phyloP scores from a whole-genome alignment of 2,113 vertebrate species.

The Noctilio leporinus region DNA sequence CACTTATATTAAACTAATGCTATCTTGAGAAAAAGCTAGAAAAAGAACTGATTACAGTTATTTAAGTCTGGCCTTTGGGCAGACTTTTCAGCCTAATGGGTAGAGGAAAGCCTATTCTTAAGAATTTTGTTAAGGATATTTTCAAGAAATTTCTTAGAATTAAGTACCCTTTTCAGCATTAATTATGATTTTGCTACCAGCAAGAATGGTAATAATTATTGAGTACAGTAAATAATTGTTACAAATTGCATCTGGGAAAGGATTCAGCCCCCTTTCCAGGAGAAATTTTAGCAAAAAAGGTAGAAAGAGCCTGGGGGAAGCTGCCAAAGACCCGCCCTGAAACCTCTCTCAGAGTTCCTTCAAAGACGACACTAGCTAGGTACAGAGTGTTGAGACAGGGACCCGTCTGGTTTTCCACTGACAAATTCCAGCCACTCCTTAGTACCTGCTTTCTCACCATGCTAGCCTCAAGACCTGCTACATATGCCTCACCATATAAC shows the following conservation, averaged over 20 bases:
- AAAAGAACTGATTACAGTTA: constrained; percentile 13
- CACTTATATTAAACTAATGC: background rate
- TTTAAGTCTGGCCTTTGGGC: background rate
- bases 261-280: background rate
- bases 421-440: background rate
- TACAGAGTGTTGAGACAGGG: background rate
- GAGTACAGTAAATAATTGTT: background rate
- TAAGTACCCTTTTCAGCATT: constrained; percentile 32
- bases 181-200: constrained; percentile 26
- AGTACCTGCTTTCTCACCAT: background rate
- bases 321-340: background rate
- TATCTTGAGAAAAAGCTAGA: background rate
- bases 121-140: constrained; percentile 41
- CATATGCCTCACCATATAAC: background rate
- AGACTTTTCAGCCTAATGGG: background rate
- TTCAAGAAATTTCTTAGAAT: constrained; percentile 36
- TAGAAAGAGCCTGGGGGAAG: background rate
- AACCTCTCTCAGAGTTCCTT: background rate
- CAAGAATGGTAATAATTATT: background rate
- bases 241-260: background rate
- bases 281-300: background rate
- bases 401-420: background rate
- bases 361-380: background rate
- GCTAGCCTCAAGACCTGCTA: background rate
- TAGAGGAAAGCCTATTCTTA: background rate